Evolutionary conservation across 92 coral and sea anemone species (phyloP).

Genomic region (Zoanthus sociatus): DNA sequence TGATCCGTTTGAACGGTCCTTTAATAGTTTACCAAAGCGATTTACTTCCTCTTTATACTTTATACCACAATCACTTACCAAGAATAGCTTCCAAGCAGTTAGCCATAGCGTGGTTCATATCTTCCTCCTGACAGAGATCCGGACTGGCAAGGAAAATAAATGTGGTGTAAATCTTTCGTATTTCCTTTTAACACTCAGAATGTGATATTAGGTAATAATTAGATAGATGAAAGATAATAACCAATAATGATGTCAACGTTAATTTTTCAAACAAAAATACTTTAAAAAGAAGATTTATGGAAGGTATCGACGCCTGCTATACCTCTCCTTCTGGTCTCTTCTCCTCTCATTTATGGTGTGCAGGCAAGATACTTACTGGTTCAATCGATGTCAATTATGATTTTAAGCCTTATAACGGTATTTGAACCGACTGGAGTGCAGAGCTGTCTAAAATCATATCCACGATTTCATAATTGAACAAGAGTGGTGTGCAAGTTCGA

Average conservation of each 20-base stretch:
- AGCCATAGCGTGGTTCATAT: constrained; percentile 98
- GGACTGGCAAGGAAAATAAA: constrained; percentile 63
- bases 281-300: background rate
- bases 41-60: background rate
- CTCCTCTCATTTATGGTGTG: too few species aligned
- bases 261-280: background rate
- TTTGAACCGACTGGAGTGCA: too few species aligned
- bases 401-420: too few species aligned
- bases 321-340: too few species aligned
- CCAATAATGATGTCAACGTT: background rate
- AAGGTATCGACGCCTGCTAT: too few species aligned
- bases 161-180: background rate
- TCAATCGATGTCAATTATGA: too few species aligned
- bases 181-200: background rate
- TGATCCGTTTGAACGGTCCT: too few species aligned
- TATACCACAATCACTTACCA: constrained; percentile 56
- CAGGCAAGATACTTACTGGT: too few species aligned
- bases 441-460: too few species aligned
- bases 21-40: background rate
- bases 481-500: too few species aligned
- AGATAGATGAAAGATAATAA: background rate
- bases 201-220: background rate
- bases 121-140: constrained; percentile 93
- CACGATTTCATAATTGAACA: too few species aligned
- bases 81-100: constrained; percentile 96